phyloP scores from a whole-genome alignment of 2,113 vertebrate species.

The Ammodytes marinus region DNA sequence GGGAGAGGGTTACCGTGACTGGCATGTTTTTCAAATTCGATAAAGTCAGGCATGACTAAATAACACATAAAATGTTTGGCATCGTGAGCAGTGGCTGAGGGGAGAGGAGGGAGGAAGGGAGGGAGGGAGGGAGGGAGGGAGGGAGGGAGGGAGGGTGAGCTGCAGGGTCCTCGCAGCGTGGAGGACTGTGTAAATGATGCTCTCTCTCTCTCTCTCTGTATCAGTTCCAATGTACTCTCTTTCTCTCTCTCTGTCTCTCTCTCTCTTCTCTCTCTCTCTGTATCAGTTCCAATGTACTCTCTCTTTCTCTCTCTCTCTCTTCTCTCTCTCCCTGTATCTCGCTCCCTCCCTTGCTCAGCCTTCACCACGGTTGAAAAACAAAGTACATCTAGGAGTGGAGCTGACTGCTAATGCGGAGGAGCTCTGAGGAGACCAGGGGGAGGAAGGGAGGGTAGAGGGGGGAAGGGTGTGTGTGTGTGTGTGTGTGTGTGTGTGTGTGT shows the following conservation, averaged over 20 bases:
- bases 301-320: slow-evolving; percentile 20
- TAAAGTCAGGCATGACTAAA: slow-evolving; percentile 86
- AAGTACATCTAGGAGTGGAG: slow-evolving; percentile 81
- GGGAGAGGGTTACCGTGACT: slow-evolving; percentile 64
- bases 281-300: slow-evolving; percentile 34
- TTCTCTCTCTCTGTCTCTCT: slow-evolving; percentile 14
- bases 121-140: slow-evolving; percentile 44
- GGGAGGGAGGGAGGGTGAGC: slow-evolving; percentile 44
- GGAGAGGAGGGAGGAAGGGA: slow-evolving; percentile 14
- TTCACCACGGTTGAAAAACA: slow-evolving; percentile 80
- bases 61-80: slow-evolving; percentile 82
- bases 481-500: slow-evolving; percentile 9
- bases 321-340: slow-evolving; percentile 40
- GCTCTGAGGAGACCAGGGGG: slow-evolving; percentile 71
- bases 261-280: slow-evolving; percentile 33
- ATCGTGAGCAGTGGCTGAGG: slow-evolving; percentile 66
- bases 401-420: slow-evolving; percentile 82
- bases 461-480: not conserved
- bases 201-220: slow-evolving; percentile 52
- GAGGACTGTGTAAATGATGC: slow-evolving; percentile 79
- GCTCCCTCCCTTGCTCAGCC: slow-evolving; percentile 60
- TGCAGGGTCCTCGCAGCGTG: slow-evolving; percentile 58
- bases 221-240: slow-evolving; percentile 34
- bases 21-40: slow-evolving; percentile 83
- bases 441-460: not conserved